Evolutionary conservation across 2,113 vertebrate species (phyloP).

Genomic region (Ancistrus triradiatus): DNA sequence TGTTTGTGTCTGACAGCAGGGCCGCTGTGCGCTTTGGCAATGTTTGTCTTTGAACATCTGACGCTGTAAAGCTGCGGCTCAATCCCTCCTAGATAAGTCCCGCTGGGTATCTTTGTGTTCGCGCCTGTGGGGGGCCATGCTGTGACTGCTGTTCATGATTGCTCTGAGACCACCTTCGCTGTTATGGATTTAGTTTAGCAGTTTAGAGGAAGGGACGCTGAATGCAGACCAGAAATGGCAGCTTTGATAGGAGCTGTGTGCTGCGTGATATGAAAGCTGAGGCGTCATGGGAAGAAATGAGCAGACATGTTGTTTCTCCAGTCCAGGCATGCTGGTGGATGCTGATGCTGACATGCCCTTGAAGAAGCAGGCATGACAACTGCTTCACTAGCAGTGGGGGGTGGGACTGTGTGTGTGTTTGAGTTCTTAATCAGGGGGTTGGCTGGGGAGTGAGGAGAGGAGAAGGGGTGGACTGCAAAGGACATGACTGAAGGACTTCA

Average conservation of each 20-base stretch:
- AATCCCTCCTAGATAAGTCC: slow-evolving; percentile 11
- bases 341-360: slow-evolving; percentile 29
- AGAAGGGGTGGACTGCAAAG: slow-evolving; percentile 5
- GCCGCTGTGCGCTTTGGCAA: not conserved
- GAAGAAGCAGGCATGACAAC: slow-evolving; percentile 22
- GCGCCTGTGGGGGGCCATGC: slow-evolving; percentile 3
- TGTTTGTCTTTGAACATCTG: not conserved
- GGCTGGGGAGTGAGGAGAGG: not conserved
- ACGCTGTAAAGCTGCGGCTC: not conserved
- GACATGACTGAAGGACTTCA: slow-evolving; percentile 1
- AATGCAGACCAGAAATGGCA: not conserved
- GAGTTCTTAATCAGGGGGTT: slow-evolving; percentile 2
- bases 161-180: slow-evolving; percentile 16
- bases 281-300: not conserved
- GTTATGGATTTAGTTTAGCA: slow-evolving; percentile 7
- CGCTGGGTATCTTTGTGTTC: slow-evolving; percentile 8
- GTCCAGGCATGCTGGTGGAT: slow-evolving; percentile 25
- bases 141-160: slow-evolving; percentile 17
- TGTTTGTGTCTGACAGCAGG: not conserved
- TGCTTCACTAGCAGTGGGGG: slow-evolving; percentile 9
- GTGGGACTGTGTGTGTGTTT: slow-evolving; percentile 6
- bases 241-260: not conserved
- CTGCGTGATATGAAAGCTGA: not conserved
- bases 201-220: not conserved
- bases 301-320: slow-evolving; percentile 7